Evolutionary conservation across 2,888 invertebrate genomes (phyloP), one percentile per base, ranked within the genome.

Genomic region (Hedya salicella): DNA sequence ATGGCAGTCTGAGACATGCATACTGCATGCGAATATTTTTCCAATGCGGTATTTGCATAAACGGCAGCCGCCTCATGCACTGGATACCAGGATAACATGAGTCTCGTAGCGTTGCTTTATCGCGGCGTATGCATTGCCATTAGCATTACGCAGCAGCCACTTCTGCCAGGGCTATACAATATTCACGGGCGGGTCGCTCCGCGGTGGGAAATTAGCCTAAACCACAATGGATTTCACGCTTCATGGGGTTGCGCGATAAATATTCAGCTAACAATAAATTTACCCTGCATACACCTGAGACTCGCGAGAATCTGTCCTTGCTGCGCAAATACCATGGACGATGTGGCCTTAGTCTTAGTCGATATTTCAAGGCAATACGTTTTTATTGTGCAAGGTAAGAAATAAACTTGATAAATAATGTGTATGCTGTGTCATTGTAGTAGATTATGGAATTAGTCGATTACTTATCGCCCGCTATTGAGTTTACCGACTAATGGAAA

Each of bases 141-240:
- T 70, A 70, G 64, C 70, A 68, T 68, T 68, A 68, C 73, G 70
- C 70, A 25, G 69, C 62, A 66, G 65, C 60, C 70, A 73, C 72
- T 64, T 71, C 72, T 71, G 68, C 66, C 64, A 69, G 46, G 21
- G 71, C 59, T 73, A 77, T 80, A 75, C 73, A 80, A 78, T 80
- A 82, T 83, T 80, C 78, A 80, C 75, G 69, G 73, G 60, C 68
- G 68, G 71, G 62, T 68, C 71, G 71, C 70, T 71, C 70, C 70
- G 71, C 69, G 73, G 69, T n/a, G 70, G 75, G 73, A 70, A 73
- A 75, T 72, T 71, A 71, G 72, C 77, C 70, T 77, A 79, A 75
- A 21, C 53, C 62, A 25, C 44, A 53, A 21, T 32, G 53, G 44
- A 53, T 40, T 50, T 60, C 60, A 50, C 49, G 60, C 49, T 50